Percentiles rank a stretch among this genome's conserved stretches.
These are phyloP conservation scores for Carabus problematicus DNA, from an alignment of 2,888 invertebrate genomes.

Conservation along the genomic window DNA sequence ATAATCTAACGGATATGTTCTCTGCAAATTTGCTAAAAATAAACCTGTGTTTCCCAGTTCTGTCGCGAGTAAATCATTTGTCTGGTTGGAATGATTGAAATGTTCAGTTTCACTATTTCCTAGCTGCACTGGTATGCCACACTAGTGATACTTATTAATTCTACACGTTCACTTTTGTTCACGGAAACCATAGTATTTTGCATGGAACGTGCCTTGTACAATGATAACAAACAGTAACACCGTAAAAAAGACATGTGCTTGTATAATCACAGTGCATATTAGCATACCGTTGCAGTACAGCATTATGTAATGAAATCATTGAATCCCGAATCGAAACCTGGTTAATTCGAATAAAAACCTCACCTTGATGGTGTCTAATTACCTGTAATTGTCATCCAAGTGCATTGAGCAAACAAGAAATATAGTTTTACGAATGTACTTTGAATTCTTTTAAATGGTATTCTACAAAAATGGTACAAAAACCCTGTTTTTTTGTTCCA, in stretches of 20 bases:
- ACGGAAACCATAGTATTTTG: constrained; percentile 18
- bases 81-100: neutral
- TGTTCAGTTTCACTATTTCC: constrained; percentile 11
- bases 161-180: constrained; percentile 13
- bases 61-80: too few species aligned
- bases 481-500: too few species aligned
- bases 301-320: neutral
- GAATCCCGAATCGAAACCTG: too few species aligned
- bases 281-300: constrained; percentile 11
- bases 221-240: constrained; percentile 32
- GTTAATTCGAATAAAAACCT: too few species aligned
- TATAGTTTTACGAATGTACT: too few species aligned
- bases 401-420: too few species aligned
- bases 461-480: too few species aligned
- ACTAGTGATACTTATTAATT: constrained; percentile 29
- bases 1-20: too few species aligned
- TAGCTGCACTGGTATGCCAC: neutral
- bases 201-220: constrained; percentile 28
- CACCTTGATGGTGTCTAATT: constrained; percentile 26
- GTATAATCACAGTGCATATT: constrained; percentile 26
- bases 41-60: too few species aligned
- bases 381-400: constrained; percentile 19
- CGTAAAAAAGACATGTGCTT: constrained; percentile 31
- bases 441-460: too few species aligned
- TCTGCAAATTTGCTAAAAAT: too few species aligned